Evolutionary conservation across 2,797 vertebrate genomes (phyloP), one percentile per base, ranked within the genome.

Genomic region (Mycteria americana): DNA sequence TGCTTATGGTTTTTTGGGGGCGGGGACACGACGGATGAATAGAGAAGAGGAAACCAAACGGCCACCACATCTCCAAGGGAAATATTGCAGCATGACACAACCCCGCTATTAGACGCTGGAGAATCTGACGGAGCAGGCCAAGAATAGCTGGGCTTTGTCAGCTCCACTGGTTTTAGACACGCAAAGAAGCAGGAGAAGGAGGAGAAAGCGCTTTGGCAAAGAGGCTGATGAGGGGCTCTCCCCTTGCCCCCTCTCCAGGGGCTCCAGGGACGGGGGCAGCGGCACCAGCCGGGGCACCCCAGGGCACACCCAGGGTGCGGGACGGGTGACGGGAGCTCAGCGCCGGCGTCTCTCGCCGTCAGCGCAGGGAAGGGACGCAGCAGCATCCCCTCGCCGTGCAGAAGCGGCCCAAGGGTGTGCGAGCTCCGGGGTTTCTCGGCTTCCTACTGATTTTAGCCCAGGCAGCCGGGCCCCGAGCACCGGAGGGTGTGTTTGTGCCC

Each of bases 361-460:
- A 14, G 62, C 16, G 13, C 18, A 6, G 45, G 35, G 57, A 57
- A 24, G 70, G 53, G 59, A 41, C 2, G 11, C 1, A 11, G 57
- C 53, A 28, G 18, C 85, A 11, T 3, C 48, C 60, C 48, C 45
- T 18, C 30, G 4, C 70, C 5, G 1, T 1, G 2, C 1, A 1
- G 46, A 4, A 3, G 30, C 8, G 4, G 8, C 65, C 51, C 10
- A 4, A 62, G 33, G 2, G 1, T 1, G 6, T 12, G 27, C 5
- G 2, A 18, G 35, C 62, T 7, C 35, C 8, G 6, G 30, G 31
- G 11, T 35, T 63, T n/a, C 13, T 2, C 33, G 0, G 0, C 50
- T 50, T 33, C 39, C 65, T 18, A 13, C 57, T 0, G 4, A 48
- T 31, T 53, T 63, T 6, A 67, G 53, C 41, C 33, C 53, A 19